Percentiles rank a stretch among this genome's conserved stretches.
Evolutionary conservation across 1,140 invertebrate species (phyloP).

Genomic region (Drosophila nebulosa): DNA sequence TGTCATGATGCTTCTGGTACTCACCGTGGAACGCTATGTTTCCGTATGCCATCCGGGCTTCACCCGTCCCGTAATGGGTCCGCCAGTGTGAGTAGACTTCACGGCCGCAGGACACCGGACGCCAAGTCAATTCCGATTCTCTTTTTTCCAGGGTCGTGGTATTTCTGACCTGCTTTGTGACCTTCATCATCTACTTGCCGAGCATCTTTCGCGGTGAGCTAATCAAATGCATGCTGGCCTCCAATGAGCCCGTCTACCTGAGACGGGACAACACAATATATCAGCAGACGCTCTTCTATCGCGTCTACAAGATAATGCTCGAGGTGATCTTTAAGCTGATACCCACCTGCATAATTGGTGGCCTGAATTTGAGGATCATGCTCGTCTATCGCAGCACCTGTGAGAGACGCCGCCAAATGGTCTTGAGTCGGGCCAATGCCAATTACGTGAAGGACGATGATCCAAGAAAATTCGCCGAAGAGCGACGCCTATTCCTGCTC

Average conservation of each 20-base stretch:
- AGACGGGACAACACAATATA: slow-evolving; percentile 83
- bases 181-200: slow-evolving; percentile 86
- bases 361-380: slow-evolving; percentile 87
- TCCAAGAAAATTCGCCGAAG: slow-evolving; percentile 86
- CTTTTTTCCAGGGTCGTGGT: slow-evolving; percentile 82
- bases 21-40: slow-evolving; percentile 90
- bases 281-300: slow-evolving; percentile 82
- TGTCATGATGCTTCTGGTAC: slow-evolving; percentile 89
- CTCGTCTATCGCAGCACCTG: slow-evolving; percentile 86
- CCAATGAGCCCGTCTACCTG: slow-evolving; percentile 83
- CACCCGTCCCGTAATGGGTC: slow-evolving; percentile 84
- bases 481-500: slow-evolving; percentile 86
- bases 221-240: slow-evolving; percentile 82
- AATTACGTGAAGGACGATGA: slow-evolving; percentile 82
- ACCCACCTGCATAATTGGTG: slow-evolving; percentile 86
- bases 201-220: slow-evolving; percentile 85
- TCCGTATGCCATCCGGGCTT: slow-evolving; percentile 90
- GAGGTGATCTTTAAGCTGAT: slow-evolving; percentile 86
- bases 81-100: slow-evolving; percentile 81
- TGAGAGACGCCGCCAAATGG: slow-evolving; percentile 85
- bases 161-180: slow-evolving; percentile 84
- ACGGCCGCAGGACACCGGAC: no score
- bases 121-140: no score
- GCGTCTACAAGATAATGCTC: slow-evolving; percentile 85
- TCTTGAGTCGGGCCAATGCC: slow-evolving; percentile 81